Conservation (phyloP, 2,113 vertebrate species). For the Eulemur macaco region DNA sequence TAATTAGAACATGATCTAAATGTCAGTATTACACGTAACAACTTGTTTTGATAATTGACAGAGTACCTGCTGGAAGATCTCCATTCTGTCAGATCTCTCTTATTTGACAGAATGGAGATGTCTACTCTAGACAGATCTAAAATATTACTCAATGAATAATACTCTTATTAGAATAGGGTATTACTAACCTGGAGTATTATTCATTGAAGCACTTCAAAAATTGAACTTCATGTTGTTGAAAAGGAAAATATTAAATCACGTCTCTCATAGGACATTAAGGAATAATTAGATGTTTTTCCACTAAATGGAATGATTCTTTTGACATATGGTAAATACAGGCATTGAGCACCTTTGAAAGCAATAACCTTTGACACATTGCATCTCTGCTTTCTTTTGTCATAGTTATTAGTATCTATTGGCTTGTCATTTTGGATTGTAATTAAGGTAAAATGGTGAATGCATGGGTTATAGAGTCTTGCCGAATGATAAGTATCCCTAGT, state of each 20-base stretch:
- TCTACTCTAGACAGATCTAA: too few species aligned
- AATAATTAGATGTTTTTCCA: not conserved
- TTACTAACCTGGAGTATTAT: not conserved
- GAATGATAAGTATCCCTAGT: not conserved
- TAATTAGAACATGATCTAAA: not conserved
- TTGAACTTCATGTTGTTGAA: not conserved
- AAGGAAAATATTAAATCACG: not conserved
- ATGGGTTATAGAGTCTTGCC: not conserved
- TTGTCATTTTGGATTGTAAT: not conserved
- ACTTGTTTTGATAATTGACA: constrained; percentile 16
- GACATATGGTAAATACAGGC: not conserved
- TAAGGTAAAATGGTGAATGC: not conserved
- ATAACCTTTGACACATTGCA: not conserved
- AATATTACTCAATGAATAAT: too few species aligned
- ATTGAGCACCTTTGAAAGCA: not conserved
- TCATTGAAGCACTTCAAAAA: not conserved
- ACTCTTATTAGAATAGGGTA: too few species aligned
- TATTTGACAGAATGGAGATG: not conserved
- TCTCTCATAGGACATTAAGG: not conserved
- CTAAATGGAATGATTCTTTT: not conserved
- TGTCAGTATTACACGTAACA: not conserved
- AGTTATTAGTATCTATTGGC: not conserved
- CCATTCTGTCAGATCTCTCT: not conserved
- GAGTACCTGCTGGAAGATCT: not conserved
- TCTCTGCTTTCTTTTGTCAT: not conserved